phyloP scores from a whole-genome alignment of 2,113 vertebrate species.

The Otis tarda region DNA sequence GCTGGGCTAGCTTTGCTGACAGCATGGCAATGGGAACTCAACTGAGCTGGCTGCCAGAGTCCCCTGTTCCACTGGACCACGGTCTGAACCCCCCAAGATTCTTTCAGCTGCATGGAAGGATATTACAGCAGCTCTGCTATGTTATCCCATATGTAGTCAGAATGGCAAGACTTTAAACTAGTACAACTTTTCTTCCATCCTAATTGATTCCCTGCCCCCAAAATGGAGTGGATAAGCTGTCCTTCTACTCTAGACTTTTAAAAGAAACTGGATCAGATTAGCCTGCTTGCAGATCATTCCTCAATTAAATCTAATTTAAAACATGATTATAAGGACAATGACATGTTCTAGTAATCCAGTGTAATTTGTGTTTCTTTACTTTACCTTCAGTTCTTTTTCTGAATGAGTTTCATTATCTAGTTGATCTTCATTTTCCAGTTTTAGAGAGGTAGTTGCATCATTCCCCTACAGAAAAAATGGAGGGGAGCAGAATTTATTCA shows the following conservation, averaged over 20 bases:
- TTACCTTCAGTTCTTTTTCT: constrained; percentile 46
- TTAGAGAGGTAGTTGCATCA: constrained; percentile 63
- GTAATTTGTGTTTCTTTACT: constrained; percentile 19
- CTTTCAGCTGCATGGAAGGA: not conserved
- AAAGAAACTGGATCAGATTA: not conserved
- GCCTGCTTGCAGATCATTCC: not conserved
- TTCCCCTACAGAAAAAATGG: constrained; percentile 41
- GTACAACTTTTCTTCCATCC: not conserved
- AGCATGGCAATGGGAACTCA: not conserved
- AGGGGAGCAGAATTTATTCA: not conserved
- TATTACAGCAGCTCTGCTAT: not conserved
- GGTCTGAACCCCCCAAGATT: not conserved
- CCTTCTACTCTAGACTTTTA: not conserved
- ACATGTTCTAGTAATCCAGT: not conserved
- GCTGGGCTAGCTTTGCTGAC: not conserved
- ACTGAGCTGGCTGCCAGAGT: not conserved
- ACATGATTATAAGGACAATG: not conserved
- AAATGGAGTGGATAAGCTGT: not conserved
- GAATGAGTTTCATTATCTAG: constrained; percentile 47
- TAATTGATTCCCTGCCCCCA: not conserved
- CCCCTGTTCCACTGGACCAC: not conserved
- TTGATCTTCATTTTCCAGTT: constrained; percentile 56
- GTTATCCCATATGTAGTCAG: not conserved
- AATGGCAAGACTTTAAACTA: not conserved
- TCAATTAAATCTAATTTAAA: not conserved